Evolutionary conservation across 2,797 vertebrate species (phyloP).

Genomic region (Cryptoblepharus egeriae): DNA sequence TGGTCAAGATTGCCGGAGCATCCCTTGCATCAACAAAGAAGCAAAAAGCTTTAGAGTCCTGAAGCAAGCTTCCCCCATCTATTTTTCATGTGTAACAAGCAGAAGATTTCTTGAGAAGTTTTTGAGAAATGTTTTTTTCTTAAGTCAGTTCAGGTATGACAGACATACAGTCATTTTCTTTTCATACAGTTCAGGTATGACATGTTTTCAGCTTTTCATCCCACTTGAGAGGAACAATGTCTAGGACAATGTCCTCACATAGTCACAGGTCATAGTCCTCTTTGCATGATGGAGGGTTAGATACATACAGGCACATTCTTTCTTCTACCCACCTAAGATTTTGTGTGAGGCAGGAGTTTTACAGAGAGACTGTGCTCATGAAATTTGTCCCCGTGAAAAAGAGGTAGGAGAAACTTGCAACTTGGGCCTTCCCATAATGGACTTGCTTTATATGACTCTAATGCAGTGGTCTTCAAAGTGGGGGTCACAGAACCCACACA

Average conservation of each 20-base stretch:
- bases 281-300: background rate
- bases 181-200: background rate
- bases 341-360: background rate
- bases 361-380: background rate
- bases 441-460: background rate
- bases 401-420: background rate
- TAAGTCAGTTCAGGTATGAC: no score
- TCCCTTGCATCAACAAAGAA: background rate
- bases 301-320: background rate
- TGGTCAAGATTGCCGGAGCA: background rate
- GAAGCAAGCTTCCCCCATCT: background rate
- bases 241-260: no score
- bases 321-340: background rate
- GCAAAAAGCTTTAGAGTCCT: background rate
- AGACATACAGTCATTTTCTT: no score
- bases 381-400: background rate
- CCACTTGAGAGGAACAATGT: background rate
- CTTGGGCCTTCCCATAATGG: background rate
- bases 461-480: no score
- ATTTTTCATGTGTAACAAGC: background rate
- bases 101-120: background rate
- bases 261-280: background rate
- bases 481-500: no score
- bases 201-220: background rate
- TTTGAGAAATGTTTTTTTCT: background rate